These are phyloP conservation scores for Sturnus vulgaris DNA, from an alignment of 2,113 vertebrate species.

Conservation along the genomic window DNA sequence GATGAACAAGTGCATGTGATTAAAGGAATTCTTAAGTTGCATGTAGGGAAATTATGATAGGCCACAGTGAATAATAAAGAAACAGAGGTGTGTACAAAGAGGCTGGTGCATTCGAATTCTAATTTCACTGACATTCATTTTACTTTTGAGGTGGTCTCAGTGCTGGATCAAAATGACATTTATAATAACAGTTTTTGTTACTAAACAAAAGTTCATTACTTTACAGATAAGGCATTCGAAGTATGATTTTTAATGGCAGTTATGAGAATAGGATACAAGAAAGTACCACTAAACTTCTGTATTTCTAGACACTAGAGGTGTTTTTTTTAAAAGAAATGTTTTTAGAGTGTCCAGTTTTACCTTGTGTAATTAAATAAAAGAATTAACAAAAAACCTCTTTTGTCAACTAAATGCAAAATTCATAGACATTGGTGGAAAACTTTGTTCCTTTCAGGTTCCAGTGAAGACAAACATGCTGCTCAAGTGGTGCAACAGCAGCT, in stretches of 20 bases:
- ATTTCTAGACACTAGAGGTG: background rate
- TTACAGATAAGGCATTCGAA: background rate
- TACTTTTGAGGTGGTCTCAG: background rate
- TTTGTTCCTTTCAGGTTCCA: background rate
- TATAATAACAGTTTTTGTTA: background rate
- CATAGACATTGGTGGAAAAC: background rate
- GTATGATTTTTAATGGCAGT: background rate
- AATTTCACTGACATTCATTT: background rate
- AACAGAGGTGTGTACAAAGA: background rate
- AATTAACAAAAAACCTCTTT: background rate
- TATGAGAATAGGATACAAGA: background rate
- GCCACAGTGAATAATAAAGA: background rate
- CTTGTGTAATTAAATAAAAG: background rate
- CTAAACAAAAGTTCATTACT: background rate
- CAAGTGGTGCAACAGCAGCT: no score
- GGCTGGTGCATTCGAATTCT: background rate
- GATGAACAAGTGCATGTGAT: background rate
- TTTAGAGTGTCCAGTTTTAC: background rate
- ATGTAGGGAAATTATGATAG: background rate
- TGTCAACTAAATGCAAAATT: background rate
- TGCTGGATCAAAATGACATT: background rate
- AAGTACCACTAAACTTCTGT: background rate
- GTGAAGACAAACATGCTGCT: fast-evolving
- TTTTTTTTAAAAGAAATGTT: background rate
- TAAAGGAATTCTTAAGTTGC: background rate